Evolutionary conservation across 2,113 vertebrate genomes (phyloP), one percentile per base, ranked within the genome.

Genomic region (Zootoca vivipara): DNA sequence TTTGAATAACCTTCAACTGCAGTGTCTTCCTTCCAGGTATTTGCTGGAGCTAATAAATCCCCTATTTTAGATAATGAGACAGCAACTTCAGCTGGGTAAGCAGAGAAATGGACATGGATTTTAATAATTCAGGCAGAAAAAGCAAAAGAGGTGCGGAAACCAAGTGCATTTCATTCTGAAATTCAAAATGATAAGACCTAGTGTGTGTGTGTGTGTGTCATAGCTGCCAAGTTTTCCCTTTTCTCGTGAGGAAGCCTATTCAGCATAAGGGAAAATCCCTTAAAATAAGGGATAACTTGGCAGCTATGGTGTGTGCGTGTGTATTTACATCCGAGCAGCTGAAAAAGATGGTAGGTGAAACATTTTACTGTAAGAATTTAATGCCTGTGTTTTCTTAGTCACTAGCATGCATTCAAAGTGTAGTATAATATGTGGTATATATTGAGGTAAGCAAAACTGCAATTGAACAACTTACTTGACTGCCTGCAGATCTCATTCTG

Each of bases 21-120:
- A 24, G 33, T 73, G n/a, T 46, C 88, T 88, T 16, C 52, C 85
- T 82, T 82, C 77, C 77, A 82, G 89, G 82, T 85, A 33, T 73
- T 67, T 84, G 4, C 86, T 77, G 26, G 26, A 67, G n/a, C 77
- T 65, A 87, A 67, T 87, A 38, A 85, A 89, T 81, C 42, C 75
- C 56, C 58, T 64, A 18, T 56, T 75, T 83, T 65, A 79, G 67
- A 62, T 72, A 86, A 87, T 58, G 40, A 86, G 70, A 58, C 35
- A 80, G 64, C 38, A 74, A 67, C 5, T 20, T 73, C 87, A 81
- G 77, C 78, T 56, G 6, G 62, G 77, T 72, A 67, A 82, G 85
- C 72, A 74, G 58, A 67, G 80, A 78, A 82, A 24, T 4, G 56
- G 46, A 52, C 87, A 82, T 70, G 1, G 40, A 22, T 90, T 82